Evolutionary conservation across 2,888 invertebrate genomes (phyloP), one percentile per base, ranked within the genome.

Genomic region (Epistrophella euchroma): DNA sequence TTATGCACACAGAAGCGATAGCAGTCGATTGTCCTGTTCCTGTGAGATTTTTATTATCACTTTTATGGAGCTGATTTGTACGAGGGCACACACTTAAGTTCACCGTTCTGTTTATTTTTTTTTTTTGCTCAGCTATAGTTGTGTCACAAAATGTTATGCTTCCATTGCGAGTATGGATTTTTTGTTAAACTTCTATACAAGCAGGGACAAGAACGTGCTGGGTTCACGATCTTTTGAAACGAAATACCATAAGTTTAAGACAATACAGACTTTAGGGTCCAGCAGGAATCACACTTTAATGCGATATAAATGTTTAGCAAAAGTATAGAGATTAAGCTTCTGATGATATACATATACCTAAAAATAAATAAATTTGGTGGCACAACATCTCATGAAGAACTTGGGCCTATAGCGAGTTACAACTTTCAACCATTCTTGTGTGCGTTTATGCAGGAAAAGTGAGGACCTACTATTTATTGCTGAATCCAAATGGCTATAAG

Each of bases 1-100:
- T 15, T 35, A 22, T 15, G 25, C 35, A 35, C 47, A 78, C 79
- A 79, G 79, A 73, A 79, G 72, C 79, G 43, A 74, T 74, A 60
- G 52, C 45, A 75, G 35, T 55, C 62, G 80, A 75, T 74, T 80
- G 70, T 75, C 4, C n/a, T n/a, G n/a, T n/a, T 28, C 68, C 64
- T 71, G 70, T 71, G 47, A 81, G 75, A 75, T 75, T 81, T 75
- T 56, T 81, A 74, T 74, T 80, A 80, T 68, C 66, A 80, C 70
- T 75, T 75, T 80, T 74, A 75, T 80, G 70, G 74, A 52, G 4
- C 70, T 80, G 70, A 80, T 80, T 80, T 80, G 80, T 75, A 62
- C 52, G 17, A 19, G 60, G 58, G 64, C 62, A 74, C 60, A 52
- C 62, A 62, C 40, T 55, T 22, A 17, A 47, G 35, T 40, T 22